Evolutionary conservation across 2,888 invertebrate genomes (phyloP).

Genomic region (Dicyrtomina minuta): DNA sequence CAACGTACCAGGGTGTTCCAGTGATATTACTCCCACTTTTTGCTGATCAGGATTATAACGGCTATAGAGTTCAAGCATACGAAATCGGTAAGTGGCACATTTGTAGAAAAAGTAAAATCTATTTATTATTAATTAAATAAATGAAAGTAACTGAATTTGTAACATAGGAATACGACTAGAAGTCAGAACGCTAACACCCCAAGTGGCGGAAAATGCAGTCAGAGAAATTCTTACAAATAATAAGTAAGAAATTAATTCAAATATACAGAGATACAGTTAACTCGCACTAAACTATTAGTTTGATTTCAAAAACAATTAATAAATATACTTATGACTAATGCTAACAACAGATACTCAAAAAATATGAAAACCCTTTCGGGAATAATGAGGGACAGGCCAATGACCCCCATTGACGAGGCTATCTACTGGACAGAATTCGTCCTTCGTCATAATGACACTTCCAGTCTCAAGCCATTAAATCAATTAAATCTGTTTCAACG

Average conservation of each 20-base stretch:
- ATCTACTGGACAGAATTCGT: constrained; percentile 49
- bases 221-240: constrained; percentile 17
- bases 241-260: constrained; percentile 14
- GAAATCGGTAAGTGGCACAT: neutral
- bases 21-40: constrained; percentile 22
- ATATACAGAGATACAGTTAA: neutral
- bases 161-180: constrained; percentile 21
- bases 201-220: constrained; percentile 5
- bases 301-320: neutral
- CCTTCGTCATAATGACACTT: constrained; percentile 40
- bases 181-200: constrained; percentile 5
- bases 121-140: neutral
- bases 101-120: too few relatives aligned
- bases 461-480: constrained; percentile 38
- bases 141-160: neutral
- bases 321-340: neutral
- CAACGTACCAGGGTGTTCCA: constrained; percentile 16
- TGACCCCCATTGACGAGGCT: constrained; percentile 38
- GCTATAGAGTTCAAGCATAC: constrained; percentile 18
- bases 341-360: constrained; percentile 33
- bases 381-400: constrained; percentile 42
- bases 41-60: constrained; percentile 32
- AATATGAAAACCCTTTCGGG: constrained; percentile 40
- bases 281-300: neutral
- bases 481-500: constrained; percentile 33